Evolutionary conservation across 2,797 vertebrate genomes (phyloP).

Genomic region (Peromyscus melanophrys): DNA sequence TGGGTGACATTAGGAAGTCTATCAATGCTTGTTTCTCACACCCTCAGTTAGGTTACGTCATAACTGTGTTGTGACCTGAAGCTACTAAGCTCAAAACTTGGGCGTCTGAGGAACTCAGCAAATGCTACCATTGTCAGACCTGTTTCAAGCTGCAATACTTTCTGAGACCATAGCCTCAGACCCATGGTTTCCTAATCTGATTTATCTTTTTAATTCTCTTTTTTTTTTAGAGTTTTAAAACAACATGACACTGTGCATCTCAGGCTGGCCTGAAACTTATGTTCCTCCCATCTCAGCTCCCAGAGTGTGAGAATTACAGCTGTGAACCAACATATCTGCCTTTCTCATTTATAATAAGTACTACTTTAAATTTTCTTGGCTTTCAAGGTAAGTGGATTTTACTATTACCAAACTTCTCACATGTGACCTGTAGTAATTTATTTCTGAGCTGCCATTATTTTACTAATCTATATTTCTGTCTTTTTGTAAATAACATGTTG

Average conservation of each 20-base stretch:
- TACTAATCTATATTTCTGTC: not conserved
- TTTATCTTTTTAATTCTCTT: not conserved
- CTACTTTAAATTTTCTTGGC: not conserved
- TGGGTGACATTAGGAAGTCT: not conserved
- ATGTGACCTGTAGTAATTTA: not conserved
- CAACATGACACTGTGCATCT: no score
- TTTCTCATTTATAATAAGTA: not conserved
- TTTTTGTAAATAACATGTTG: not conserved
- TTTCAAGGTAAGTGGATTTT: not conserved
- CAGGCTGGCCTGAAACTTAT: not conserved
- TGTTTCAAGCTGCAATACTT: not conserved
- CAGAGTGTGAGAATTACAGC: not conserved
- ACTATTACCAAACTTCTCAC: not conserved
- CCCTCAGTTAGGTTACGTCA: not conserved
- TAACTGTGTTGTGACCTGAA: not conserved
- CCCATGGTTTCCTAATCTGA: not conserved
- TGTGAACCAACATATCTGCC: fast-evolving
- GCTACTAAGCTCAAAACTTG: not conserved
- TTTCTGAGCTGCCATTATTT: not conserved
- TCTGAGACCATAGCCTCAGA: not conserved
- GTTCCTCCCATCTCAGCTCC: not conserved
- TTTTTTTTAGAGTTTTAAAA: not conserved
- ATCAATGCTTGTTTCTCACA: not conserved
- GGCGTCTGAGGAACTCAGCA: not conserved
- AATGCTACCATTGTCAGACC: not conserved